Evolutionary conservation across 2,888 invertebrate species (phyloP).

Genomic region (Yponomeuta malinellus): DNA sequence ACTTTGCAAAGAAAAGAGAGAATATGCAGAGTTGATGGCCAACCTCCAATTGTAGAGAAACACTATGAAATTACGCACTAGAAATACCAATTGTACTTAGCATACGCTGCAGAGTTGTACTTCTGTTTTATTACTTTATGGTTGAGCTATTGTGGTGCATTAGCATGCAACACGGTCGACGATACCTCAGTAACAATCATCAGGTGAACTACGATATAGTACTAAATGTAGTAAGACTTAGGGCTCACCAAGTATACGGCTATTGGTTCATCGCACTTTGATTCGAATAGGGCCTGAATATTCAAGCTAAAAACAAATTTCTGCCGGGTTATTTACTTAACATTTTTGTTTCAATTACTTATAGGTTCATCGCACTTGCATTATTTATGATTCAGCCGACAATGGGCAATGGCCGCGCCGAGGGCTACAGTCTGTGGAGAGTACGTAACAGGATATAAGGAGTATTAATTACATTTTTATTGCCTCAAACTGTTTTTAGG

Average conservation of each 20-base stretch:
- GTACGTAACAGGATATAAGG: background rate
- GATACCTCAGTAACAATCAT: background rate
- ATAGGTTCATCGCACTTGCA: constrained; percentile 13
- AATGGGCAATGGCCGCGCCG: constrained; percentile 13
- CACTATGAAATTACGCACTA: no score
- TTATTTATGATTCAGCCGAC: constrained; percentile 22
- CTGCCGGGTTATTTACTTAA: background rate
- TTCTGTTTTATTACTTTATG: background rate
- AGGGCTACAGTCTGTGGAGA: background rate
- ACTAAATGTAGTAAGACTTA: background rate
- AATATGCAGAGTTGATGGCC: no score
- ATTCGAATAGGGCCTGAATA: constrained; percentile 4
- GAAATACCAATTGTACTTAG: no score
- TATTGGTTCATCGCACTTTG: background rate
- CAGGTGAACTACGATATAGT: background rate
- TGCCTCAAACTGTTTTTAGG: background rate
- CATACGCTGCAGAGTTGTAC: background rate
- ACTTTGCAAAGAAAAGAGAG: no score
- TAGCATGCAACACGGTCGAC: constrained; percentile 35
- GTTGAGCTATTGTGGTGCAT: constrained; percentile 23
- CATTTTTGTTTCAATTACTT: constrained; percentile 12
- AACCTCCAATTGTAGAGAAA: no score
- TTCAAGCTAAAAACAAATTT: constrained; percentile 5
- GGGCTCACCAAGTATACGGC: background rate
- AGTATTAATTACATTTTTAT: background rate